Evolutionary conservation across 2,113 vertebrate species (phyloP).

Genomic region (Morone saxatilis): DNA sequence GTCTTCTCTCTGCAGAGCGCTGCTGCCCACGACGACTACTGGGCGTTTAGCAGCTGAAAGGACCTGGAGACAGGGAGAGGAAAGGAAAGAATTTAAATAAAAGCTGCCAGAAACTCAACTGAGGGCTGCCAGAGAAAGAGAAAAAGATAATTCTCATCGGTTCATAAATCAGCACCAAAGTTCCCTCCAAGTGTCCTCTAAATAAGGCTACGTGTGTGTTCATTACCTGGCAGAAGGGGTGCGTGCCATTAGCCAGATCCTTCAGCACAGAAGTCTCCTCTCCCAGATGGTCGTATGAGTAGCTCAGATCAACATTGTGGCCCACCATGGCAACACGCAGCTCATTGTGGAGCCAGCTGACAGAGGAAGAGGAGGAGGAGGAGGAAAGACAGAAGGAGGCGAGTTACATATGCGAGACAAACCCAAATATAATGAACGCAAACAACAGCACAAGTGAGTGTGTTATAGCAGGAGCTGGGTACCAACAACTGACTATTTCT

Average conservation of each 20-base stretch:
- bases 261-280: conserved; percentile 91
- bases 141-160: background rate
- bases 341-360: conserved; percentile 98
- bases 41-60: conserved; percentile 90
- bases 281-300: conserved; percentile 93
- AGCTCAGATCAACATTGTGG: conserved; percentile 92
- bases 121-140: background rate
- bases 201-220: background rate
- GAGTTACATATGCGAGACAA: background rate
- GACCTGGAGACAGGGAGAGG: conserved; percentile 76
- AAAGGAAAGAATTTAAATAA: background rate
- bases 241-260: conserved; percentile 90
- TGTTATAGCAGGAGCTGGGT: too few species aligned
- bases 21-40: conserved; percentile 93
- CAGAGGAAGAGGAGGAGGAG: background rate
- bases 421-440: too few species aligned
- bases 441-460: too few species aligned
- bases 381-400: background rate
- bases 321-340: conserved; percentile 93
- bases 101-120: background rate
- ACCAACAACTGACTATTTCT: too few species aligned
- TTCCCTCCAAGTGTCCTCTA: background rate
- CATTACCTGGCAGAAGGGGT: conserved; percentile 91
- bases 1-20: conserved; percentile 91
- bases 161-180: background rate